phyloP scores from a whole-genome alignment of 2,113 vertebrate species.

The Cheirogaleus medius region DNA sequence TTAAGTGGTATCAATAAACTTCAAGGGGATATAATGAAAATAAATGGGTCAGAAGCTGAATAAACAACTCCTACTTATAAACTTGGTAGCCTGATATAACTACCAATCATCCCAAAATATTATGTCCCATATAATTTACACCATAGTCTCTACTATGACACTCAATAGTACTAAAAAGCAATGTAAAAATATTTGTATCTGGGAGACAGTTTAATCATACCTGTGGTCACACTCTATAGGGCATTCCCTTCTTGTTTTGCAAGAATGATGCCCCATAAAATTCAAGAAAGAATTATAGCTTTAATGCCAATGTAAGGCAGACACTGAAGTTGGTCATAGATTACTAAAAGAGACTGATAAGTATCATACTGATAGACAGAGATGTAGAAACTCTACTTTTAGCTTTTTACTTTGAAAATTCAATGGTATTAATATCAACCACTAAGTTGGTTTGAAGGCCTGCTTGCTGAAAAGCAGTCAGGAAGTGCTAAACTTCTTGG shows the following conservation, averaged over 20 bases:
- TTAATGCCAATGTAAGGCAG: not conserved
- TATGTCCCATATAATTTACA: not conserved
- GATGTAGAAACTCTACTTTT: not conserved
- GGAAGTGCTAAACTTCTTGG: slow-evolving; percentile 52
- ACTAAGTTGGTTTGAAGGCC: slow-evolving; percentile 38
- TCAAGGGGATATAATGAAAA: not conserved
- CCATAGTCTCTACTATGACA: not conserved
- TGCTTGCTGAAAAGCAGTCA: slow-evolving; percentile 54
- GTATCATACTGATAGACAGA: not conserved
- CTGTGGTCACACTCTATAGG: not conserved
- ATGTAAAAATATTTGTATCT: not conserved
- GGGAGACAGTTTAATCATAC: not conserved
- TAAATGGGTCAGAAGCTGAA: not conserved
- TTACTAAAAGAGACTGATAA: not conserved
- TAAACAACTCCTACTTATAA: not conserved
- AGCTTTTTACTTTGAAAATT: slow-evolving; percentile 34
- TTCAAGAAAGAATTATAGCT: not conserved
- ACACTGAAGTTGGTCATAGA: not conserved
- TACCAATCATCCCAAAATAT: not conserved
- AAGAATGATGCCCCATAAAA: not conserved
- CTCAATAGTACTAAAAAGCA: not conserved
- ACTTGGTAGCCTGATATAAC: not conserved
- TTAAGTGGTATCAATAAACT: not conserved
- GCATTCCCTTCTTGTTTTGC: not conserved
- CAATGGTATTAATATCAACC: slow-evolving; percentile 6